Conservation (phyloP, 2,797 vertebrate genomes). For the Argentina silus region DNA sequence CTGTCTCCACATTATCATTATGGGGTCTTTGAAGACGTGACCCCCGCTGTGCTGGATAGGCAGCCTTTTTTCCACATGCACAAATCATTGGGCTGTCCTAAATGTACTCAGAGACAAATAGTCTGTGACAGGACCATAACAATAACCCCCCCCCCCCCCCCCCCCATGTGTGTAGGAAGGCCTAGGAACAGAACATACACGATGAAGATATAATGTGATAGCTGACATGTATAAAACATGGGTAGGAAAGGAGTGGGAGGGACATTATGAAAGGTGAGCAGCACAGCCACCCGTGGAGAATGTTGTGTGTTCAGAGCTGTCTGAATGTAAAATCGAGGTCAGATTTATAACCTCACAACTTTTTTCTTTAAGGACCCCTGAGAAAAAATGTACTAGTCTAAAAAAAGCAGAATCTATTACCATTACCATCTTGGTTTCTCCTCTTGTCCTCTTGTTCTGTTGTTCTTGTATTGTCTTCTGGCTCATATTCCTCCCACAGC, state of each 20-base stretch:
- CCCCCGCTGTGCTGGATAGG: constrained; percentile 34
- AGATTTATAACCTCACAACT: constrained; percentile 39
- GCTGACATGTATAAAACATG: constrained; percentile 69
- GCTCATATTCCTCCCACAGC: too few species aligned
- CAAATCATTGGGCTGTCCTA: constrained; percentile 46
- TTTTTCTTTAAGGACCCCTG: constrained; percentile 56
- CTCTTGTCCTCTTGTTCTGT: too few species aligned
- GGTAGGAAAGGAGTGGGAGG: background rate
- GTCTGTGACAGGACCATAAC: constrained; percentile 59
- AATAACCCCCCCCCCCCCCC: constrained; percentile 39
- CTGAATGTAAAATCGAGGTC: constrained; percentile 54
- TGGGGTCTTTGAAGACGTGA: constrained; percentile 28
- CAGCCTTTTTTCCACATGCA: constrained; percentile 40
- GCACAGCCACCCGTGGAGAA: constrained; percentile 42
- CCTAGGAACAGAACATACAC: constrained; percentile 46
- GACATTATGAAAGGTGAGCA: constrained; percentile 41
- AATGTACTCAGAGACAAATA: constrained; percentile 52
- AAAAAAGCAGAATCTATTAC: background rate
- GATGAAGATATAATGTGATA: constrained; percentile 66
- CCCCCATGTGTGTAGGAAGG: constrained; percentile 5
- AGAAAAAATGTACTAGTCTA: background rate
- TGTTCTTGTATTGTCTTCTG: too few species aligned
- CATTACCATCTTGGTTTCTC: constrained; percentile 16
- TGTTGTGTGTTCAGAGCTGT: background rate
- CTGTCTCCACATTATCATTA: constrained; percentile 20